Percentiles rank a stretch among this genome's conserved stretches.
phyloP scores from a whole-genome alignment of 2,888 invertebrate genomes.

The Agriotes lineatus region DNA sequence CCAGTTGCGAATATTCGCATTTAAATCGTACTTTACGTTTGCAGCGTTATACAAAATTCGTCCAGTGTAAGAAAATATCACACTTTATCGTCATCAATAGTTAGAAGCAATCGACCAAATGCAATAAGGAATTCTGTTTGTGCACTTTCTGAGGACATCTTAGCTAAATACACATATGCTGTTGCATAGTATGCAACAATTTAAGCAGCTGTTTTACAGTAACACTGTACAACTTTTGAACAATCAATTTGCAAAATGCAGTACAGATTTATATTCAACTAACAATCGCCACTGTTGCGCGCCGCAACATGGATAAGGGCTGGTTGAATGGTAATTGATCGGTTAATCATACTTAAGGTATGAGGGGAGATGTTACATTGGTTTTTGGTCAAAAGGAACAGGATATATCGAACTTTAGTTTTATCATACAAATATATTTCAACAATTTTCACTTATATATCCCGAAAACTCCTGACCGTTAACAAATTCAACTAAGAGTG shows the following conservation, averaged over 20 bases:
- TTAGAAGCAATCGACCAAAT: no score
- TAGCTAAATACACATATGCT: background rate
- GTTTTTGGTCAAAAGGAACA: slow-evolving; percentile 2
- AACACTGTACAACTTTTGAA: slow-evolving; percentile 1
- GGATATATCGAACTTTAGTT: background rate
- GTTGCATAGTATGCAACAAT: slow-evolving; percentile 11
- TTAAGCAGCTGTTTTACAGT: slow-evolving; percentile 13
- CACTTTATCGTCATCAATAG: no score
- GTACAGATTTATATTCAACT: slow-evolving; percentile 4
- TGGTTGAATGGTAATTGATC: slow-evolving; percentile 4
- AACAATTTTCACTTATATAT: no score
- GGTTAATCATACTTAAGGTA: slow-evolving; percentile 26
- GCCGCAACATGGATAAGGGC: slow-evolving; percentile 35
- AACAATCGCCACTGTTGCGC: slow-evolving; percentile 43
- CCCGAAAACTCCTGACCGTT: no score
- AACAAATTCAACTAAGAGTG: background rate
- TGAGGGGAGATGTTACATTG: slow-evolving; percentile 39
- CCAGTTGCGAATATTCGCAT: background rate
- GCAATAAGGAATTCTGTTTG: background rate
- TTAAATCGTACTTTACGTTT: background rate
- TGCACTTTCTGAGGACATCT: background rate
- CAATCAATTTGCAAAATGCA: background rate
- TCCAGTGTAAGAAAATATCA: no score
- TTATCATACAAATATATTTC: no score
- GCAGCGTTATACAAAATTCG: no score